Evolutionary conservation across 2,113 vertebrate species (phyloP), one percentile per base, ranked within the genome.

Genomic region (Dasyprocta punctata): DNA sequence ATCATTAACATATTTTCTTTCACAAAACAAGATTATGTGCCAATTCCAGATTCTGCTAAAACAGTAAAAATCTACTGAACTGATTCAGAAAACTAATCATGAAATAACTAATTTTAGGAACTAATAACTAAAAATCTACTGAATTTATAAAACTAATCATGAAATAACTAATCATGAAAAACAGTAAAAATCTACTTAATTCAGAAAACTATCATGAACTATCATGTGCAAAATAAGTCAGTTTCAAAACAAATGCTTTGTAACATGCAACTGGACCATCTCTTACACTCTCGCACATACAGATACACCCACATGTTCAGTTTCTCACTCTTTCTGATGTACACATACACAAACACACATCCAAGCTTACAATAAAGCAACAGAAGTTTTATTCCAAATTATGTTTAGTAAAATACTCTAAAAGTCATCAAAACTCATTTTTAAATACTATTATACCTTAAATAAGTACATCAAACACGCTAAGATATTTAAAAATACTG

Each of bases 391-490:
- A 52, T 47, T 26, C 41, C 9, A 77, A 89, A 90, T 60, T 81
- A 44, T 65, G 67, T 22, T 92, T n/a, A 90, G 33, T 82, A 89
- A 71, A 80, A 80, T 56, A 80, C n/a, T 92, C 60, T 61, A 86
- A 38, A 71, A 33, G 60, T 87, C 56, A 96, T 3, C 61, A n/a
- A 94, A 89, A 22, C 91, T 28, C 41, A 77, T 93, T 92, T 92
- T 58, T 67, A 89, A 90, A n/a, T 54, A 44, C 60, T 44, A 63
- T 7, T 33, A 67, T 47, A 26, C 28, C 14, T 47, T 56, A 22
- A 56, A 7, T 33, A 94, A 67, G 13, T 73, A 11, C 24, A 85
- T 41, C 78, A 36, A 19, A 26, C 3, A 86, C 54, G 78, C n/a
- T 84, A 80, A 71, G 49, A 44, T 22, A 92, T 16, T 41, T 88